Evolutionary conservation across 2,888 invertebrate genomes (phyloP).

Genomic region (Dicranocentrus wangi): DNA sequence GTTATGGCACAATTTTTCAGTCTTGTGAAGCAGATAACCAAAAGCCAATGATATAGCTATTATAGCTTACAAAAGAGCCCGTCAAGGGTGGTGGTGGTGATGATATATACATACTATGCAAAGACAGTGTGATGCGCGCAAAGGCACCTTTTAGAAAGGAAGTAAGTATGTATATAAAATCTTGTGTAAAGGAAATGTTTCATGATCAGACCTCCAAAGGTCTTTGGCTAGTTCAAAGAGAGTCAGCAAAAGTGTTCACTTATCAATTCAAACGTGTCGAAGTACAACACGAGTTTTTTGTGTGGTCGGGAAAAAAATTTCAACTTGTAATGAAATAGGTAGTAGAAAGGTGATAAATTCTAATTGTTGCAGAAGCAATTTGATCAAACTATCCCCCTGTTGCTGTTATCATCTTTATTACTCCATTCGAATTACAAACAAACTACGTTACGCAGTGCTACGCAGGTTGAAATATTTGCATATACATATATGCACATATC

Average conservation of each 20-base stretch:
- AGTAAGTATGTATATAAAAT: conserved; percentile 46
- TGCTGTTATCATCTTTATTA: background rate
- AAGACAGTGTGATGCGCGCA: background rate
- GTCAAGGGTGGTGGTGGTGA: too few relatives aligned
- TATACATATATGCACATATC: background rate
- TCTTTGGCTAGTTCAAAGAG: conserved; percentile 63
- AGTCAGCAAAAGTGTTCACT: too few relatives aligned
- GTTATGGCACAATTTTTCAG: conserved; percentile 16
- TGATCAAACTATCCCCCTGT: background rate
- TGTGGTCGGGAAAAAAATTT: background rate
- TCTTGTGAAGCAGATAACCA: too few relatives aligned
- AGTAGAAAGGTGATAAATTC: conserved; percentile 21
- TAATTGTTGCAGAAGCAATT: conserved; percentile 21
- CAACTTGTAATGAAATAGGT: background rate
- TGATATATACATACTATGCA: background rate
- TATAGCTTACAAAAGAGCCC: too few relatives aligned
- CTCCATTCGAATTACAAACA: background rate
- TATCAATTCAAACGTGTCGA: too few relatives aligned
- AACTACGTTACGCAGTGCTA: background rate
- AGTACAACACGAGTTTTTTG: too few relatives aligned
- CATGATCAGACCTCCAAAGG: conserved; percentile 61
- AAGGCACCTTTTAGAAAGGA: conserved; percentile 1
- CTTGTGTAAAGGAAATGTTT: conserved; percentile 30
- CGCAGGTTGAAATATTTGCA: background rate
- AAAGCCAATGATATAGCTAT: too few relatives aligned